Base-by-base conservation (phyloP, 2,113 vertebrate species). In the Amazona guildingii region DNA sequence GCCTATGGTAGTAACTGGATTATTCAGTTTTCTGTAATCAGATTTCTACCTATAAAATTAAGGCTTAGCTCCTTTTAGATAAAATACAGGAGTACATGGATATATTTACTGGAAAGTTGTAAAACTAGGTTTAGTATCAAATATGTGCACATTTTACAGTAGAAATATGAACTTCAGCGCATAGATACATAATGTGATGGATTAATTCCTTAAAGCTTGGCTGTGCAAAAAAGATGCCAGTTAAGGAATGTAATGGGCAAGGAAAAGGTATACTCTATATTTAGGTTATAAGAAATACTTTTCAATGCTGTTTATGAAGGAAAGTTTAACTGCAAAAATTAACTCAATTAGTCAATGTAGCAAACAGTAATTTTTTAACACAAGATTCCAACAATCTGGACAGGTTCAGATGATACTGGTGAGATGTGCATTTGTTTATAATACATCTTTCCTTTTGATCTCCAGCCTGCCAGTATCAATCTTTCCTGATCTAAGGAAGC, bases 361-460 rank as follows among this genome's bases (percentile, higher is more conserved):
- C 8, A 74, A 90, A 49, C 27, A 55, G 16, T 55, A 43, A 44
- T 55, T 83, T 83, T 63, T 83, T 55, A 81, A 77, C 13, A 44
- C 23, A 86, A 86, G n/a, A 21, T 74, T 78, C n/a, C 70, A 78
- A 21, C 21, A 75, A 37, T 39, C 39, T 66, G 35, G 23, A 16
- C 37, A 49, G 55, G 12, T 89, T 92, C 44, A 72, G 62, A 37
- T 48, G 29, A 74, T 43, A 49, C 17, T 74, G 17, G 17, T 70
- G 35, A 86, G 57, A 72, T 46, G 7, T 52, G 8, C 7, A 63
- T 86, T 86, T 93, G 10, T 83, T 94, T 92, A 29, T 43, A 46
- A 74, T 81, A 72, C 70, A 84, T 78, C 62, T 94, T 94, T 67
- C 17, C 20, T 84, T 94, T 95, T 92, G 48, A 75, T 87, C 51